Conservation (phyloP, 2,888 invertebrate genomes). For the Ceraclea dissimilis region DNA sequence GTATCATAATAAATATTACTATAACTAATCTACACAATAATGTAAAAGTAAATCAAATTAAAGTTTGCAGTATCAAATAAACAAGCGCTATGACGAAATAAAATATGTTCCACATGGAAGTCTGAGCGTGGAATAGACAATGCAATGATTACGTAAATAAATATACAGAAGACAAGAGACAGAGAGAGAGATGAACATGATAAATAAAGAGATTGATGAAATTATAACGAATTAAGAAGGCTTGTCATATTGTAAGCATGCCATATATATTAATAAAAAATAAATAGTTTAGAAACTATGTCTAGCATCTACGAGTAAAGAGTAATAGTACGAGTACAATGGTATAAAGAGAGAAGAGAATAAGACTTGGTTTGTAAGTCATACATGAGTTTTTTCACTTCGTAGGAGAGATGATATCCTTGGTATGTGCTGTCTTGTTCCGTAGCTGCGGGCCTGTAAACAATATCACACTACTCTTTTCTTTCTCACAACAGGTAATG, state of each 20-base stretch:
- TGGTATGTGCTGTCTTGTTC: conserved; percentile 91
- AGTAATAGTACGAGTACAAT: too few species aligned
- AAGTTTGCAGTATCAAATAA: background rate
- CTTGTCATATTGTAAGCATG: background rate
- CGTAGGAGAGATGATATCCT: conserved; percentile 98
- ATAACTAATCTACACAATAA: background rate
- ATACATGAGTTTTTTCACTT: conserved; percentile 99
- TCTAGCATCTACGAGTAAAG: conserved; percentile 21
- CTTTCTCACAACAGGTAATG: conserved; percentile 13
- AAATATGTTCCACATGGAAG: background rate
- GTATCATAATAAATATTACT: background rate
- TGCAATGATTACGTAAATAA: background rate
- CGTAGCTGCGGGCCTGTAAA: conserved; percentile 73
- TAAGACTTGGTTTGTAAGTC: conserved; percentile 31
- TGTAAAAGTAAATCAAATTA: background rate
- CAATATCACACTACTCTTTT: conserved; percentile 45
- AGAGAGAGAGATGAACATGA: background rate
- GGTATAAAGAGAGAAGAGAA: conserved; percentile 13
- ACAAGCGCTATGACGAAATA: background rate
- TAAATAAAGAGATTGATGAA: background rate
- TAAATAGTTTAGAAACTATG: conserved; percentile 9
- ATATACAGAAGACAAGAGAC: background rate
- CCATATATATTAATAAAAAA: background rate
- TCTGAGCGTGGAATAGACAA: background rate
- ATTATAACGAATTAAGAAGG: too few species aligned